Evolutionary conservation across 1,140 invertebrate species (phyloP).

Genomic region (Gonioctena quinquepunctata): DNA sequence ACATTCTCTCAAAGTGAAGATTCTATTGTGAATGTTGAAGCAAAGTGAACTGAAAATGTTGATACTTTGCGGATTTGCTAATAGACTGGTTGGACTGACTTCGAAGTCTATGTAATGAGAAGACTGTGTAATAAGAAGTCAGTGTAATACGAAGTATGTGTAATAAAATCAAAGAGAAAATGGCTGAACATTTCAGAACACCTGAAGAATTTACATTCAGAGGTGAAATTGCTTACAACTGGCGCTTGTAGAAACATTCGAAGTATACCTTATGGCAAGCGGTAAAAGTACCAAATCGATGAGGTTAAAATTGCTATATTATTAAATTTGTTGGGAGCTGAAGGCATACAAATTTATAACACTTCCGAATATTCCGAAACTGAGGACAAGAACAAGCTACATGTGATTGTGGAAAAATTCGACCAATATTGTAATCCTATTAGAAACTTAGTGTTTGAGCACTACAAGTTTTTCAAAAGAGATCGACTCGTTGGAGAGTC

Average conservation of each 20-base stretch:
- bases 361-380: slow-evolving; percentile 36
- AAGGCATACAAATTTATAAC: slow-evolving; percentile 42
- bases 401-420: slow-evolving; percentile 37
- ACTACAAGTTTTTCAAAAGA: slow-evolving; percentile 26
- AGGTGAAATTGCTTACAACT: slow-evolving; percentile 27
- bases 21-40: too few relatives aligned
- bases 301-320: slow-evolving; percentile 43
- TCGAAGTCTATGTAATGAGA: too few relatives aligned
- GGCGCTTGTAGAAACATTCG: slow-evolving; percentile 38
- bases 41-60: too few relatives aligned
- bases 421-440: slow-evolving; percentile 44
- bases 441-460: slow-evolving; percentile 41
- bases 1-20: too few relatives aligned
- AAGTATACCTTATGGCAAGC: slow-evolving; percentile 38
- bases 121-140: too few relatives aligned
- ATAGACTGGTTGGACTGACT: too few relatives aligned
- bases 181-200: background rate
- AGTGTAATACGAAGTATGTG: too few relatives aligned
- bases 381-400: slow-evolving; percentile 30
- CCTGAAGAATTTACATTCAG: background rate
- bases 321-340: slow-evolving; percentile 45
- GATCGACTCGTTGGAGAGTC: slow-evolving; percentile 35
- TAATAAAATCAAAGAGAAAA: too few relatives aligned
- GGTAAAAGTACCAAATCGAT: slow-evolving; percentile 27
- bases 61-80: too few relatives aligned